These are phyloP conservation scores for Myocastor coypus DNA, from an alignment of 2,113 vertebrate genomes.

Conservation along the genomic window DNA sequence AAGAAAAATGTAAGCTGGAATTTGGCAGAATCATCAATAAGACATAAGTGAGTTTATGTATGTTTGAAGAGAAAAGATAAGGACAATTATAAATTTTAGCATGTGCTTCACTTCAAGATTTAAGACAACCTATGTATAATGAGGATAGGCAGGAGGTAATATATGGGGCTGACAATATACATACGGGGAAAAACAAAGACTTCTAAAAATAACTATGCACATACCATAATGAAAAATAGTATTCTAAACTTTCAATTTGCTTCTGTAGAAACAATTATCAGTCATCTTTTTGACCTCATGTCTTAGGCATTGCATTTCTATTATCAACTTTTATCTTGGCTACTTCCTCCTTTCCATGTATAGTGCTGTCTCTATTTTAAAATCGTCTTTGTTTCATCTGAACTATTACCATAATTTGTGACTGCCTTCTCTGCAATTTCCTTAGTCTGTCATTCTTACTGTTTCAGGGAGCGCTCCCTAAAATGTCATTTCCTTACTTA, in stretches of 20 bases:
- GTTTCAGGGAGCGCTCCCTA: not conserved
- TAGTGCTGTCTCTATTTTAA: not conserved
- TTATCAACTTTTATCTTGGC: not conserved
- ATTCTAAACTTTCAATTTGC: not conserved
- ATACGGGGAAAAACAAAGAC: not conserved
- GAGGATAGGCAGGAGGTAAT: not conserved
- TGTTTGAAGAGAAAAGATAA: constrained; percentile 38
- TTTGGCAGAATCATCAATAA: constrained; percentile 68
- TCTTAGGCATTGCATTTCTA: not conserved
- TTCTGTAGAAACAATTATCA: not conserved
- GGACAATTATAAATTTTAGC: constrained; percentile 21
- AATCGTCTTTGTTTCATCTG: not conserved
- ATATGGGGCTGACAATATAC: not conserved
- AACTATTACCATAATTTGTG: not conserved
- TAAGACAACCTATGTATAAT: not conserved
- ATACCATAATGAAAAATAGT: not conserved
- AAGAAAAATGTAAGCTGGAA: constrained; percentile 73
- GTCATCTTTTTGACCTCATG: not conserved
- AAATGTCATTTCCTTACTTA: constrained; percentile 16
- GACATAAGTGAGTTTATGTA: not conserved
- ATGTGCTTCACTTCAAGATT: not conserved
- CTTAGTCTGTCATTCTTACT: not conserved
- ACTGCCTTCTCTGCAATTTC: constrained; percentile 12
- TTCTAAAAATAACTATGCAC: not conserved
- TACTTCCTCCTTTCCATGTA: not conserved